A percentile compares a stretch with the other conserved stretches of the same genome.
phyloP scores from a whole-genome alignment of 1,140 invertebrate genomes.

The Drosophila repletoides region DNA sequence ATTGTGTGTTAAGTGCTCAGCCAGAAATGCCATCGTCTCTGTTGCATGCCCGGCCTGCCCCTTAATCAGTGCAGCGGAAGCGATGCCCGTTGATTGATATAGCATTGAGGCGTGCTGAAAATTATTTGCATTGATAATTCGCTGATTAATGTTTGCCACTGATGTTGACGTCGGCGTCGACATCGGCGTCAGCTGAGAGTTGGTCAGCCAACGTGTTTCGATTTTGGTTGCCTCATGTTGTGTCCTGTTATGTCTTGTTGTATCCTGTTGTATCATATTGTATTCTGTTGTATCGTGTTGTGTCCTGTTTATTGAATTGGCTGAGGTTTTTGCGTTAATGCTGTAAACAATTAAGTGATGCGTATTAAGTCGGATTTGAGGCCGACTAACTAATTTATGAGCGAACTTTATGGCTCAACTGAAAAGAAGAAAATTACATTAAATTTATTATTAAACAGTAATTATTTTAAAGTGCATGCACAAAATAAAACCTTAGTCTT shows the following conservation, averaged over 20 bases:
- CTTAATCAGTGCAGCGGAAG: constrained; percentile 64
- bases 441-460: constrained; percentile 6
- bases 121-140: constrained; percentile 81
- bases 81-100: constrained; percentile 78
- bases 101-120: constrained; percentile 79
- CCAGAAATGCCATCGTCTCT: constrained; percentile 38
- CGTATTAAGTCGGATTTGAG: constrained; percentile 75
- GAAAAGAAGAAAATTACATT: constrained; percentile 6
- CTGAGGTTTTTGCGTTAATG: constrained; percentile 76
- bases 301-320: constrained; percentile 71
- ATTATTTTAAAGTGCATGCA: constrained; percentile 8
- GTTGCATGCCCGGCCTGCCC: not conserved
- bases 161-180: constrained; percentile 21
- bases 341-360: constrained; percentile 79
- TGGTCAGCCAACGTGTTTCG: constrained; percentile 54
- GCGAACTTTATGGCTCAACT: constrained; percentile 7
- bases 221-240: constrained; percentile 59
- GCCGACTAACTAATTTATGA: constrained; percentile 69
- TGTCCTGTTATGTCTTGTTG: constrained; percentile 27
- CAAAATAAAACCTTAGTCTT: too few relatives aligned
- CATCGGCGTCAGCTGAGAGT: constrained; percentile 1
- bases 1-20: constrained; percentile 79
- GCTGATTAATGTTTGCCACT: constrained; percentile 79
- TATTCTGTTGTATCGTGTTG: constrained; percentile 32
- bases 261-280: not conserved